Percentiles rank a stretch among this genome's conserved stretches.
Conservation (phyloP, 2,888 invertebrate genomes). For the Lucinisca nassula region DNA sequence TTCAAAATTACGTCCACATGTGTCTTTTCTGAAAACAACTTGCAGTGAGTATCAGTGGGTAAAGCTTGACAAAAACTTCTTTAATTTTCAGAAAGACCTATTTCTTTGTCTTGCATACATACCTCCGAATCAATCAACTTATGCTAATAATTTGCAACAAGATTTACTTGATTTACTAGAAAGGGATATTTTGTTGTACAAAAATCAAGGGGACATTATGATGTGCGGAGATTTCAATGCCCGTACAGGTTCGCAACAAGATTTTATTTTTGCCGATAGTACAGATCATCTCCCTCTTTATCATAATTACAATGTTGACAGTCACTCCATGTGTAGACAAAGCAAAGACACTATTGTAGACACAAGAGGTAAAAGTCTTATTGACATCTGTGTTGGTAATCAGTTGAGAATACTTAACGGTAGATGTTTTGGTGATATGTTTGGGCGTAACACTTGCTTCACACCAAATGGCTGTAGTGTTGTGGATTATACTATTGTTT, state of each 20-base stretch:
- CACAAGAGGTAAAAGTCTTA: conserved; percentile 26
- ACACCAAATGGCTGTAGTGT: conserved; percentile 22
- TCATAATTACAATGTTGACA: conserved; percentile 1
- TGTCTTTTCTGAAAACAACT: conserved; percentile 15
- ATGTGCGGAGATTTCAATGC: neutral
- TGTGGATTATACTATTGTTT: conserved; percentile 23
- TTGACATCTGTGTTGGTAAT: conserved; percentile 32
- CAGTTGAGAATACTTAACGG: conserved; percentile 40
- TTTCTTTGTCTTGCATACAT: conserved; percentile 27
- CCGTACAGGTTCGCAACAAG: neutral
- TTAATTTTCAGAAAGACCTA: conserved; percentile 22
- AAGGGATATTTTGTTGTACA: conserved; percentile 16
- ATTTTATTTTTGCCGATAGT: conserved; percentile 20
- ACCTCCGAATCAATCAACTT: conserved; percentile 16
- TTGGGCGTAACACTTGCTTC: conserved; percentile 27
- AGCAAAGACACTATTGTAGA: conserved; percentile 17
- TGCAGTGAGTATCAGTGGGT: conserved; percentile 36
- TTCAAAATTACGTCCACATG: conserved; percentile 10
- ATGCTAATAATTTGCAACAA: neutral
- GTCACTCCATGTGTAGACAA: neutral
- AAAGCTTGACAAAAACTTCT: conserved; percentile 23
- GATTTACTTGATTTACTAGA: conserved; percentile 39
- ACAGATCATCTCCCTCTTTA: neutral
- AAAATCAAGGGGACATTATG: neutral
- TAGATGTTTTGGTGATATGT: conserved; percentile 28